A percentile compares a stretch with the other conserved stretches of the same genome.
Evolutionary conservation across 2,797 vertebrate genomes (phyloP).

Genomic region (Monodelphis domestica): DNA sequence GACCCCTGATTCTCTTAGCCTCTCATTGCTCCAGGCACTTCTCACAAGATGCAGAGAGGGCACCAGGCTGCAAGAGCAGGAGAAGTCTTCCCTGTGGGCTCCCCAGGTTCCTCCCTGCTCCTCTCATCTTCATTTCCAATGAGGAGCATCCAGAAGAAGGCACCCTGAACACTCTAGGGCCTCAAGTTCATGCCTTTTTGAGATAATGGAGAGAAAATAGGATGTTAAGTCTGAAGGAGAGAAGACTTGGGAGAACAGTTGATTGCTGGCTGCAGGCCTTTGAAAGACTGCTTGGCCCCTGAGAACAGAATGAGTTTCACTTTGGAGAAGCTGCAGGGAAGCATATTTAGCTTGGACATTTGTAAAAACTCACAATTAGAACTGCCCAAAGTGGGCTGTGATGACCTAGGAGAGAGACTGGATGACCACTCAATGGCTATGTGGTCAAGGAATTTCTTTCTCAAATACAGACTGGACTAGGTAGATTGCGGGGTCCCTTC

Average conservation of each 20-base stretch:
- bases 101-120: too few relatives aligned
- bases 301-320: background rate
- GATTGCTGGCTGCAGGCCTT: too few relatives aligned
- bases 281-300: too few relatives aligned
- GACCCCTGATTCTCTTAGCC: background rate
- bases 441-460: background rate
- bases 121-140: background rate
- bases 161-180: background rate
- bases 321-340: background rate
- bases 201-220: background rate
- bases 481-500: background rate
- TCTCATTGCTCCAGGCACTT: background rate
- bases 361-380: background rate
- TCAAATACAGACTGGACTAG: background rate
- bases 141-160: background rate
- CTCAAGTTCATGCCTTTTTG: background rate
- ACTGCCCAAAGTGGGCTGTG: background rate
- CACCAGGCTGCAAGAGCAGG: too few relatives aligned
- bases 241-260: background rate
- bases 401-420: background rate
- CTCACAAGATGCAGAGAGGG: background rate
- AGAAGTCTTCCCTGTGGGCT: rapidly evolving
- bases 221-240: background rate
- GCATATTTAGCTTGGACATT: background rate
- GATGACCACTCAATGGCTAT: background rate